phyloP scores from a whole-genome alignment of 2,113 vertebrate species.

The Poecile atricapillus region DNA sequence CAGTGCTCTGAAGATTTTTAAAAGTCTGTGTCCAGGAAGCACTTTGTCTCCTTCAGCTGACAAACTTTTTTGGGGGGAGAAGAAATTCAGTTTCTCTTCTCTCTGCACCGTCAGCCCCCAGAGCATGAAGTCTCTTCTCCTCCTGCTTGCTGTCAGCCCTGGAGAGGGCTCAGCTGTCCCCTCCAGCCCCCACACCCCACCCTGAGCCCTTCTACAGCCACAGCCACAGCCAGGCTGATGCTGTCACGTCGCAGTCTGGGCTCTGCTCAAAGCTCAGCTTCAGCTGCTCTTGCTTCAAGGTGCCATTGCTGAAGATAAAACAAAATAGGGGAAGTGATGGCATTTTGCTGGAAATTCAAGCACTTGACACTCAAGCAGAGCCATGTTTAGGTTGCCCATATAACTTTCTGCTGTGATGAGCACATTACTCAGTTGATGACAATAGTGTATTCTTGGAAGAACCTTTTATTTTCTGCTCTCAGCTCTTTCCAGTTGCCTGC shows the following conservation, averaged over 20 bases:
- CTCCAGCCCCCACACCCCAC: not conserved
- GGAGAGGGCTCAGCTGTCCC: not conserved
- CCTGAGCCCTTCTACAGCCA: rapidly evolving
- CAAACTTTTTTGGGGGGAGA: not conserved
- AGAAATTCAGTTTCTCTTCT: not conserved
- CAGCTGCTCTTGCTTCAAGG: not conserved
- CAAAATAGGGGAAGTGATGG: rapidly evolving
- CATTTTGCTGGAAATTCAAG: not conserved
- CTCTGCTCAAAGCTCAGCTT: not conserved
- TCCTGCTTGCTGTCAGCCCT: not conserved
- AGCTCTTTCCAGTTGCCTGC: not conserved
- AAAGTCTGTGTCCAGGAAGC: not conserved
- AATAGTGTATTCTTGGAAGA: not conserved
- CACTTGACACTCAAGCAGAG: not conserved
- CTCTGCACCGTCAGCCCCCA: not conserved
- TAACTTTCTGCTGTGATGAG: not conserved
- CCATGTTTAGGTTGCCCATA: not conserved
- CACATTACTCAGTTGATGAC: not conserved
- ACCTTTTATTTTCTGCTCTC: not conserved
- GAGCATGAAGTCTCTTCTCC: not conserved
- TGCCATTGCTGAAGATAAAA: not conserved
- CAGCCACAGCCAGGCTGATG: not conserved
- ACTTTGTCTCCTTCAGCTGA: not conserved
- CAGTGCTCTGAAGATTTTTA: not conserved
- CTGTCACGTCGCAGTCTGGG: not conserved